Evolutionary conservation across 1,140 invertebrate species (phyloP), one percentile per base, ranked within the genome.

Genomic region (Diuraphis noxia): DNA sequence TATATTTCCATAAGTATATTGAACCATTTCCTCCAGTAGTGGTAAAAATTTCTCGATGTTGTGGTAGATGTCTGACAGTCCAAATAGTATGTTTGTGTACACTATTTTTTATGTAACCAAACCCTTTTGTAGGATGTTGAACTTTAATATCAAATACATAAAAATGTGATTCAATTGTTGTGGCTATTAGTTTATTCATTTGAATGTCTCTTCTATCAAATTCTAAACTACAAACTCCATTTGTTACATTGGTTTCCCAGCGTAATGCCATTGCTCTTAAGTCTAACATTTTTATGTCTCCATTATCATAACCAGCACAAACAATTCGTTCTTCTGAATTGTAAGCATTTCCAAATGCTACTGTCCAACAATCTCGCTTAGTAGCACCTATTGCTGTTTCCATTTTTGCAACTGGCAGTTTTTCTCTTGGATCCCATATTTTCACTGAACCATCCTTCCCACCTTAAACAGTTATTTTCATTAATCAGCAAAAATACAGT

Each of bases 211-310:
- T 97, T 43, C 98, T 94, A 94, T 99, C 98, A 94, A 99, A 99
- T 94, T 99, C 97, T 25, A 98, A 84, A 89, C 95, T 95, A 93
- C 98, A 99, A 17, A 97, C 97, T 92, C 98, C 98, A 96, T 99
- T 99, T 93, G 97, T 98, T 5, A 99, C 93, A 94, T 98, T 98
- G 49, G 96, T 96, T 94, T 99, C 98, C 98, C 98, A 99, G 93
- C 96, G 94, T 1, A 99, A 93, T 10, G 95, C 94, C 96, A 99
- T 98, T 25, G 95, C 95, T 92, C 96, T 95, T n/a, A 99, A 94
- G 94, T 99, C 98, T 94, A 98, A 99, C 94, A 99, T 95, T 94
- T 99, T 99, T 0, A 99, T 94, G 94, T 99, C 98, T 0, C 98
- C 98, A 94, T 99, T 99, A 93, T 99, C 98, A 94, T 99, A 99